These are phyloP conservation scores for Cataglyphis altisquamis DNA, from an alignment of 2,888 invertebrate genomes.

Conservation along the genomic window DNA sequence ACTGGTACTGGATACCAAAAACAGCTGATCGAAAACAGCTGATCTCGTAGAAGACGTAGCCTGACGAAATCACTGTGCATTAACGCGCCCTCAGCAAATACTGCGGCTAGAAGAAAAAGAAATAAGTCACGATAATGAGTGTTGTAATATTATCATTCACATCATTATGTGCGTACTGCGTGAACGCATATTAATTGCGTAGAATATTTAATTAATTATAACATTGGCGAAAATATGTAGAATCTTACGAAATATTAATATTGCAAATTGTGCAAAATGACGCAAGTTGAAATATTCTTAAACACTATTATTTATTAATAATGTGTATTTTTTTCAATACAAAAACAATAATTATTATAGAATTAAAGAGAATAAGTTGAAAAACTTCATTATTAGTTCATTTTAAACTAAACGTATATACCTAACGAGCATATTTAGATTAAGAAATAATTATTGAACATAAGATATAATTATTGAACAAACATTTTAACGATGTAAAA, in stretches of 20 bases:
- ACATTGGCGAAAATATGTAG: neutral
- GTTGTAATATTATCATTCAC: neutral
- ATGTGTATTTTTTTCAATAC: neutral
- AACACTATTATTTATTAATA: neutral
- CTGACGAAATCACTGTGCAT: neutral
- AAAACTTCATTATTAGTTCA: neutral
- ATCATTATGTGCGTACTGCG: neutral
- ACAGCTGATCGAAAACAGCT: neutral
- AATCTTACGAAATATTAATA: neutral
- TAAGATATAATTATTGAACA: neutral
- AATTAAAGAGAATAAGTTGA: neutral
- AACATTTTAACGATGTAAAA: neutral
- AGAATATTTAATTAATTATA: neutral
- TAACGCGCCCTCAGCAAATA: neutral
- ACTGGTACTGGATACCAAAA: neutral
- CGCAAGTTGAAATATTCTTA: neutral
- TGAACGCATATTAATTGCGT: neutral
- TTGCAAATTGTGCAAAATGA: neutral
- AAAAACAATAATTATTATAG: neutral
- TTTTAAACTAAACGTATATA: constrained; percentile 17
- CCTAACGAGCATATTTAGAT: neutral
- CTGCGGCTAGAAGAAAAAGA: neutral
- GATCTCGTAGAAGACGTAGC: neutral
- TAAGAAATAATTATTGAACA: neutral
- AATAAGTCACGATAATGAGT: neutral